Evolutionary conservation across 2,113 vertebrate species (phyloP), one percentile per base, ranked within the genome.

Genomic region (Brevimyrus niger): DNA sequence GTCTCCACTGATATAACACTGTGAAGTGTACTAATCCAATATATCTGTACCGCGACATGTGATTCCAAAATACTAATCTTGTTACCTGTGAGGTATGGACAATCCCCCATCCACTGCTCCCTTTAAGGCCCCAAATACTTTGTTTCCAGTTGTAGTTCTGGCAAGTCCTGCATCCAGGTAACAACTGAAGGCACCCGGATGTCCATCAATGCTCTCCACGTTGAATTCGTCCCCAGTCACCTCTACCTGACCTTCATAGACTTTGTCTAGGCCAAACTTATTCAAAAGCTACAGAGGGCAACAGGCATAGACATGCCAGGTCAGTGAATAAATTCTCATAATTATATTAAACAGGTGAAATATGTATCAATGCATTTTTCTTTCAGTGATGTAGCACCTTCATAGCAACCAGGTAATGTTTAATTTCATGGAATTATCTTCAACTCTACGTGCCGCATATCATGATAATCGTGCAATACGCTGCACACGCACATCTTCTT

Each of bases 91-190:
- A 89, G 98, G 98, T 92, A 99, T 99, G 90, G 98, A 99, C 61
- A 99, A 96, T 88, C 98, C 98, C 91, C 98, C 98, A 87, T 99
- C 98, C 90, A 99, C 98, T 10, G 98, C 98, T 58, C 98, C 98
- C 92, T 99, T 99, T 90, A 99, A 95, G 90, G 97, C 98, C 87
- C 98, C 98, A 19, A 99, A 99, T 92, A 99, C 98, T 96, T 99
- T 99, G 96, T 99, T 99, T 94, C 98, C 98, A 88, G 98, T 99
- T 89, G 98, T 99, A 94, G 98, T 99, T 95, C 98, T 97, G 85
- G 98, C 97, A 51, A 99, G 97, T 35, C 98, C 98, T 21, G 98
- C 98, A 89, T 99, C 98, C 95, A 99, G 94, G 93, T 99, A 99
- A 95, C 98, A 99, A 0, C 97, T 98, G 92, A 99, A 99, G 88